phyloP scores from a whole-genome alignment of 2,888 invertebrate species.

The Nemotelus pantherinus region DNA sequence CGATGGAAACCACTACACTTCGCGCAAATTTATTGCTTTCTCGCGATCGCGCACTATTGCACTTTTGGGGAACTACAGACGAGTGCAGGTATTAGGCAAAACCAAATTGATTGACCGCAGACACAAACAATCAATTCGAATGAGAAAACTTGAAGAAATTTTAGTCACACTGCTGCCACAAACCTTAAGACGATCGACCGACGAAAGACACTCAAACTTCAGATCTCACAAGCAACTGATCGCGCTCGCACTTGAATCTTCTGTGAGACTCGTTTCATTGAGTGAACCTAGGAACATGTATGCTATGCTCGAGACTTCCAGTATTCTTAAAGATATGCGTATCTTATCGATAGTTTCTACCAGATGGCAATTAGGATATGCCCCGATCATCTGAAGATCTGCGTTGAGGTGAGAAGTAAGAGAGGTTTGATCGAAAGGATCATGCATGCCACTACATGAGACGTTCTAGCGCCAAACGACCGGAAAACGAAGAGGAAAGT shows the following conservation, averaged over 20 bases:
- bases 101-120: not conserved
- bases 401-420: too few relatives aligned
- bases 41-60: slow-evolving; percentile 10
- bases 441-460: too few relatives aligned
- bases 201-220: slow-evolving; percentile 26
- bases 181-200: slow-evolving; percentile 22
- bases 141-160: slow-evolving; percentile 8
- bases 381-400: too few relatives aligned
- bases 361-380: not conserved
- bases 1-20: slow-evolving; percentile 7
- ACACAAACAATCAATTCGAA: slow-evolving; percentile 7
- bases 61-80: not conserved
- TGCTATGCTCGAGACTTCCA: not conserved
- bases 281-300: not conserved
- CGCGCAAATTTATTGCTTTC: not conserved
- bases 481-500: too few relatives aligned
- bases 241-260: slow-evolving; percentile 31
- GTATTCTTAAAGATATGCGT: not conserved
- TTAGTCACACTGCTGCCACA: slow-evolving; percentile 1
- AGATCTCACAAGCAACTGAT: slow-evolving; percentile 38
- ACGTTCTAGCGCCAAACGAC: too few relatives aligned
- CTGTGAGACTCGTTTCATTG: slow-evolving; percentile 24
- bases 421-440: too few relatives aligned
- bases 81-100: not conserved
- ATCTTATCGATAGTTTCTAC: not conserved